These are phyloP conservation scores for Salminus brasiliensis DNA, from an alignment of 2,113 vertebrate genomes.

Conservation along the genomic window DNA sequence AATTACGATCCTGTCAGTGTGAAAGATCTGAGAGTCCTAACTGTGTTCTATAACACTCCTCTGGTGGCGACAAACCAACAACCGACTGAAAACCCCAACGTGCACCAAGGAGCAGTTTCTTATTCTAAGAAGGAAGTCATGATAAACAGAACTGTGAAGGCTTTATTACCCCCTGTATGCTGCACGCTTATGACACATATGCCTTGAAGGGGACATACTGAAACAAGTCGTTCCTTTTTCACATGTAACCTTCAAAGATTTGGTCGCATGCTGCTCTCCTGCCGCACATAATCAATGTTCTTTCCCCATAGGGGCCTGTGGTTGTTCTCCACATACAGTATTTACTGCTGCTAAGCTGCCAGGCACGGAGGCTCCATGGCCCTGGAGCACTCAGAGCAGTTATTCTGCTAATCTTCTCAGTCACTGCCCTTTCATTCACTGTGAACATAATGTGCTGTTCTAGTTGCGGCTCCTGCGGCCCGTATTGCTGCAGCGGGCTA, in stretches of 20 bases:
- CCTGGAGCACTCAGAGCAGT: slow-evolving; percentile 2
- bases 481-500: not conserved
- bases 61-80: slow-evolving; percentile 12
- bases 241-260: not conserved
- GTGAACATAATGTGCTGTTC: slow-evolving; percentile 4
- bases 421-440: slow-evolving; percentile 24
- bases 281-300: slow-evolving; percentile 6
- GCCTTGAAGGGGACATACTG: not conserved
- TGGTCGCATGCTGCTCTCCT: not conserved
- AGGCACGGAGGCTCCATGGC: not conserved
- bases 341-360: slow-evolving; percentile 12
- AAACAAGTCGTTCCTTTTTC: not conserved
- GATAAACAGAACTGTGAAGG: slow-evolving; percentile 15
- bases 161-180: not conserved
- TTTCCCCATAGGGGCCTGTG: not conserved
- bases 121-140: not conserved
- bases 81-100: not conserved
- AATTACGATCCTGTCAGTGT: slow-evolving; percentile 5
- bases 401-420: slow-evolving; percentile 4
- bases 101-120: not conserved
- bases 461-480: not conserved
- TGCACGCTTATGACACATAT: not conserved
- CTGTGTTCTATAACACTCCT: slow-evolving; percentile 2
- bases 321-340: not conserved
- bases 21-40: slow-evolving; percentile 23